Evolutionary conservation across 1,140 invertebrate species (phyloP).

Genomic region (Choristoneura fumiferana): DNA sequence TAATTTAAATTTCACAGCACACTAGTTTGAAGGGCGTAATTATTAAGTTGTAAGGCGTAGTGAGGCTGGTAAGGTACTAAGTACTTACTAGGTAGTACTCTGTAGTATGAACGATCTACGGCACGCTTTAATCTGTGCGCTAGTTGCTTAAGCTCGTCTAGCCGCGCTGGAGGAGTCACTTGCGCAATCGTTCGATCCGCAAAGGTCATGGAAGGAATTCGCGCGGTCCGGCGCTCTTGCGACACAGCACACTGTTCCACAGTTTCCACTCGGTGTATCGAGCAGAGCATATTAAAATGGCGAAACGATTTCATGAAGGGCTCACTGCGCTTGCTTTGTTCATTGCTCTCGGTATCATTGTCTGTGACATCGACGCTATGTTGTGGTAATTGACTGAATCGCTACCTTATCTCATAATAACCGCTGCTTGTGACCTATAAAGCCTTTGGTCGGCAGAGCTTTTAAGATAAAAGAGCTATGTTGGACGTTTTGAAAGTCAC

Average conservation of each 20-base stretch:
- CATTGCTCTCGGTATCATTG: neutral
- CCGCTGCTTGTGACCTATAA: no score
- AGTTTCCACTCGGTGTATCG: constrained; percentile 47
- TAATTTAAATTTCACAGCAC: no score
- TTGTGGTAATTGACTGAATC: no score
- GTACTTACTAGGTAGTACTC: neutral
- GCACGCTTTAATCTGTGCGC: constrained; percentile 54
- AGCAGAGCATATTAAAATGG: constrained; percentile 36
- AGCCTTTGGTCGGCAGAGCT: no score
- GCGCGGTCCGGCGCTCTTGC: constrained; percentile 69
- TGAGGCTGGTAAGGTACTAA: no score
- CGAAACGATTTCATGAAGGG: constrained; percentile 14
- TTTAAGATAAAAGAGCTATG: no score
- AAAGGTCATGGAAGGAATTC: constrained; percentile 76
- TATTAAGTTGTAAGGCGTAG: constrained; percentile 7
- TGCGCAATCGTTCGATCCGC: constrained; percentile 70
- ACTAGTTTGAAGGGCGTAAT: no score
- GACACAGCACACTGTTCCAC: constrained; percentile 52
- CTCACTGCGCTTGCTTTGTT: neutral
- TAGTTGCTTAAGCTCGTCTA: constrained; percentile 70
- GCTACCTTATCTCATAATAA: no score
- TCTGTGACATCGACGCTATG: neutral
- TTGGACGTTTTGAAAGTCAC: no score
- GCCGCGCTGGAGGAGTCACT: constrained; percentile 62
- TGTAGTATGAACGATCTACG: constrained; percentile 38